A percentile compares a stretch with the other conserved stretches of the same genome.
phyloP scores from a whole-genome alignment of 2,113 vertebrate species.

The Ranitomeya variabilis region DNA sequence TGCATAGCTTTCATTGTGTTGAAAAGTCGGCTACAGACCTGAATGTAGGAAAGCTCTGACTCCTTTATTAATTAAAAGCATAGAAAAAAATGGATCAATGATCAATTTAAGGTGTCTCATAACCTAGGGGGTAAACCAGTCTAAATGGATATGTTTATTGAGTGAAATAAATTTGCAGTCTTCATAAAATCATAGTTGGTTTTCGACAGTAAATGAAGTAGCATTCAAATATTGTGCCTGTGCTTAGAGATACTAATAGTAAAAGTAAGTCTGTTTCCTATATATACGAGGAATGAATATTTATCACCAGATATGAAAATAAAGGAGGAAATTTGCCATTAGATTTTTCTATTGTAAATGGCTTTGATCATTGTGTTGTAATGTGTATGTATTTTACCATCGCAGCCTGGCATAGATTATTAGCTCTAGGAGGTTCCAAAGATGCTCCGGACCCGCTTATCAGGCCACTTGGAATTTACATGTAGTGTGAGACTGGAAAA shows the following conservation, averaged over 20 bases:
- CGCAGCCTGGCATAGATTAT: too few relatives aligned
- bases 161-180: not conserved
- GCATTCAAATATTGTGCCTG: not conserved
- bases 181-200: not conserved
- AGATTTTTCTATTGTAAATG: too few relatives aligned
- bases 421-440: too few relatives aligned
- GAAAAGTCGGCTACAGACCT: not conserved
- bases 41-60: constrained; percentile 13
- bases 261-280: not conserved
- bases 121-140: constrained; percentile 10
- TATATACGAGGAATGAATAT: not conserved
- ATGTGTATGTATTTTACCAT: too few relatives aligned
- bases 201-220: not conserved
- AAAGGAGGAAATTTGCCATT: too few relatives aligned
- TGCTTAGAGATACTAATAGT: not conserved
- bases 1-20: constrained; percentile 20
- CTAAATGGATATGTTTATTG: constrained; percentile 26
- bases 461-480: too few relatives aligned
- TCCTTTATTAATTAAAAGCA: constrained; percentile 48
- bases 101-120: constrained; percentile 41
- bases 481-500: too few relatives aligned
- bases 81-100: constrained; percentile 28
- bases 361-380: too few relatives aligned
- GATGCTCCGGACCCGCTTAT: too few relatives aligned
- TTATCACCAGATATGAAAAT: not conserved